A percentile compares a stretch with the other conserved stretches of the same genome.
Conservation (phyloP, 2,888 invertebrate genomes). For the Drepana falcataria region DNA sequence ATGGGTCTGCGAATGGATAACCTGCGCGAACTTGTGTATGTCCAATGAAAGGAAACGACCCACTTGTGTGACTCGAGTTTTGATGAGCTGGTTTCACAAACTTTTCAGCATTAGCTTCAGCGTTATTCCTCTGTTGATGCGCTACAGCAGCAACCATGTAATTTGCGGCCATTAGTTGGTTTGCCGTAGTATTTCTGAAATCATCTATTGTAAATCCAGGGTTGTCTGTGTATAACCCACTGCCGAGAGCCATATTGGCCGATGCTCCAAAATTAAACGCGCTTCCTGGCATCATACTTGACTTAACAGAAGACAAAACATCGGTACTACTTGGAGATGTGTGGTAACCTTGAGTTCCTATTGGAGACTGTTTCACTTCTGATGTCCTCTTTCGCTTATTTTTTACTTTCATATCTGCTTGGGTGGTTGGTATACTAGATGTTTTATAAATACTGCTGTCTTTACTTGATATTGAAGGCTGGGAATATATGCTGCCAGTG, state of each 20-base stretch:
- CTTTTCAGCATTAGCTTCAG: slow-evolving; percentile 54
- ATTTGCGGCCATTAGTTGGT: slow-evolving; percentile 79
- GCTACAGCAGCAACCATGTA: slow-evolving; percentile 73
- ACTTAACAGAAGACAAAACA: slow-evolving; percentile 57
- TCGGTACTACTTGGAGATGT: slow-evolving; percentile 80
- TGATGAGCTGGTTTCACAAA: slow-evolving; percentile 71
- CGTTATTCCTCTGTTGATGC: slow-evolving; percentile 58
- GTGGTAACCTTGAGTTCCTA: slow-evolving; percentile 70
- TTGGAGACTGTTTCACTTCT: slow-evolving; percentile 45
- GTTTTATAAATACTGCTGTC: slow-evolving; percentile 57
- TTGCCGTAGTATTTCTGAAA: slow-evolving; percentile 80
- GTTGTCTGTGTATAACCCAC: slow-evolving; percentile 81
- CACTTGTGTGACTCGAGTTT: slow-evolving; percentile 53
- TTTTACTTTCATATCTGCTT: slow-evolving; percentile 50
- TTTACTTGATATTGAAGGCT: slow-evolving; percentile 50
- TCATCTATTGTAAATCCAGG: slow-evolving; percentile 83
- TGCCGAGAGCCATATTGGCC: slow-evolving; percentile 75
- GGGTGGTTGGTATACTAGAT: slow-evolving; percentile 31
- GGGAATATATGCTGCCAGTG: slow-evolving; percentile 51
- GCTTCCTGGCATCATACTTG: slow-evolving; percentile 86
- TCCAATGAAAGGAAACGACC: slow-evolving; percentile 80
- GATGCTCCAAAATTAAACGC: slow-evolving; percentile 91
- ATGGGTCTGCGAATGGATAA: slow-evolving; percentile 81
- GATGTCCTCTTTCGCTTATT: slow-evolving; percentile 57
- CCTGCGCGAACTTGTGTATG: slow-evolving; percentile 79